phyloP scores from a whole-genome alignment of 2,888 invertebrate genomes.

The Lepidochrysops patricia region DNA sequence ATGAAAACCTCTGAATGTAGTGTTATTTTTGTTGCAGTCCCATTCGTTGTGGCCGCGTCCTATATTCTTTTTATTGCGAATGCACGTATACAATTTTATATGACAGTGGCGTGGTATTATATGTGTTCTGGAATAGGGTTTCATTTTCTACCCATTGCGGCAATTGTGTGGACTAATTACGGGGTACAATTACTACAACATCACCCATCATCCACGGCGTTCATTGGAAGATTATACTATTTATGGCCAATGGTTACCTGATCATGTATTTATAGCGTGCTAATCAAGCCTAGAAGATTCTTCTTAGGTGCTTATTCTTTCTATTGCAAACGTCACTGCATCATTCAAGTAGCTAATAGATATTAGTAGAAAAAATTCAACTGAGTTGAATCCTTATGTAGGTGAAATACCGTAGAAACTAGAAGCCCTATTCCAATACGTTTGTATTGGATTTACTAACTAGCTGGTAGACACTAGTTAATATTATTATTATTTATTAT shows the following conservation, averaged over 20 bases:
- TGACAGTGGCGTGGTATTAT: neutral
- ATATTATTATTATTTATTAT: no score
- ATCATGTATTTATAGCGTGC: neutral
- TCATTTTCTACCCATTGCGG: slow-evolving; percentile 66
- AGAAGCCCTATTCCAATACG: no score
- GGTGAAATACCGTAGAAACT: no score
- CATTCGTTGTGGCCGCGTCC: neutral
- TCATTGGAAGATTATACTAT: slow-evolving; percentile 16
- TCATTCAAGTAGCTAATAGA: no score
- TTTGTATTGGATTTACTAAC: no score
- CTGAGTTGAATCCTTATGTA: no score
- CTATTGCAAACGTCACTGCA: no score
- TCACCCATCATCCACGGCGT: slow-evolving; percentile 35
- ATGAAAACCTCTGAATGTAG: neutral
- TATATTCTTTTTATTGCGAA: neutral
- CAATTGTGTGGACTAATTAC: slow-evolving; percentile 68
- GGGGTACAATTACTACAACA: slow-evolving; percentile 55
- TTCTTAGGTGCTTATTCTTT: neutral
- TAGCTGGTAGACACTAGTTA: no score
- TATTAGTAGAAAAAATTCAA: no score
- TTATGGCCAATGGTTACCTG: neutral
- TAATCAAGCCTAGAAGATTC: neutral
- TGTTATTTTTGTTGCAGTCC: neutral
- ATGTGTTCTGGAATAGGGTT: slow-evolving; percentile 42
- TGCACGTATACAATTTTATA: slow-evolving; percentile 8